Base-by-base conservation (phyloP, 2,113 vertebrate species). In the Anthoscopus minutus region DNA sequence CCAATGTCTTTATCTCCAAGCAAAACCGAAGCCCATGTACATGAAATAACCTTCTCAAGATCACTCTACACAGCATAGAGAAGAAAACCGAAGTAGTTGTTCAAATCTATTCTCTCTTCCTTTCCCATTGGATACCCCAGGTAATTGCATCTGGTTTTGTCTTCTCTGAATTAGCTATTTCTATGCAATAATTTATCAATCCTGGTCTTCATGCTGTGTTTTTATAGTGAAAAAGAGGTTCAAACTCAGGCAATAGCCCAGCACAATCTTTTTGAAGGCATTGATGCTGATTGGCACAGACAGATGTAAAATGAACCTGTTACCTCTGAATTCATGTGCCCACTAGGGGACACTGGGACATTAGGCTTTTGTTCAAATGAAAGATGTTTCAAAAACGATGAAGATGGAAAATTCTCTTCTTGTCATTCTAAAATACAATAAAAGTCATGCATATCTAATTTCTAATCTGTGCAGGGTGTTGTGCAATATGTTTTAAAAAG, bases 331-430 rank as follows among this genome's bases (percentile, higher is more conserved):
- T 70, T 38, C 35, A 8, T 47, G 65, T 87, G 70, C 81, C 98
- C 97, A 97, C 97, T 96, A 94, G 98, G 95, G 97, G 98, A 97
- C 98, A 97, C 96, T 97, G 96, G 86, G 95, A 94, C 96, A 97
- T 97, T 96, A 87, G 20, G 48, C 65, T 97, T 97, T 88, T 81
- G 57, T 85, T 73, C 57, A 93, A 57, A 54, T 42, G 35, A 81
- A 89, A 80, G 66, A 28, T 11, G 44, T 53, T 89, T 81, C 31
- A 66, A 23, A 91, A 84, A 53, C 37, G 76, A 69, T 50, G 27
- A 86, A 66, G 69, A 50, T 31, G 24, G n/a, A 82, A 88, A 81
- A 78, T 37, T 20, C 15, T 73, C 54, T 56, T 88, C 28, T 79
- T 88, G 53, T 56, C 50, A 4, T 50, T 81, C 50, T 84, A 74